Conservation (phyloP, 2,797 vertebrate species). For the Sebastes matsubarae region DNA sequence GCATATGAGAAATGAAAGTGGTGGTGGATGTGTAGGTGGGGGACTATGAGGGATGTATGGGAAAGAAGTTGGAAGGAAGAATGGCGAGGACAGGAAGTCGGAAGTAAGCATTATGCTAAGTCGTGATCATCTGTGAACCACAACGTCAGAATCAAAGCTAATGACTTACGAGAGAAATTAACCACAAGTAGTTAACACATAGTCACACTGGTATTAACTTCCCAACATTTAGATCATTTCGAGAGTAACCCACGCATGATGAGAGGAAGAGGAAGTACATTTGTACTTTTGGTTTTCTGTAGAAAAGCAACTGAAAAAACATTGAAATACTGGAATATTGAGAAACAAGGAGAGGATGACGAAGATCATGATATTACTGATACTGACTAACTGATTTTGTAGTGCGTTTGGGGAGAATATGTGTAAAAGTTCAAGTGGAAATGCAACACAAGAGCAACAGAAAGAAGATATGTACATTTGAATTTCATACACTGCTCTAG, state of each 20-base stretch:
- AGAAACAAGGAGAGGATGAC: not conserved
- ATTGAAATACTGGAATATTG: conserved; percentile 4
- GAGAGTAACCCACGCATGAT: not conserved
- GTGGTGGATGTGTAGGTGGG: not conserved
- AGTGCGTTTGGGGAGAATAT: not conserved
- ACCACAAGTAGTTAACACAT: not conserved
- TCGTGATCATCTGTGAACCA: not conserved
- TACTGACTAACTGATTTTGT: not conserved
- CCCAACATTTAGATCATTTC: conserved; percentile 13
- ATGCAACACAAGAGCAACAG: not conserved
- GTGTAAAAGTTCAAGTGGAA: not conserved
- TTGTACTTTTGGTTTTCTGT: conserved; percentile 22
- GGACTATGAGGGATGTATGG: not conserved
- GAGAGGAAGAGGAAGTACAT: conserved; percentile 32
- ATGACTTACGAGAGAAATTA: conserved; percentile 3
- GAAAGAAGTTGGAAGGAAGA: conserved; percentile 1
- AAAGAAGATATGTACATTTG: not conserved
- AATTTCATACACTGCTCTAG: not conserved
- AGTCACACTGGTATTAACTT: not conserved
- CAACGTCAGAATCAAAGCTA: not conserved
- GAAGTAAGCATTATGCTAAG: not conserved
- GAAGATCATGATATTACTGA: not conserved
- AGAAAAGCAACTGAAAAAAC: conserved; percentile 26
- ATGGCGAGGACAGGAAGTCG: not conserved
- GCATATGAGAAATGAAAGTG: conserved; percentile 23